Conservation (phyloP, 2,113 vertebrate species). For the Mormoops blainvillei region DNA sequence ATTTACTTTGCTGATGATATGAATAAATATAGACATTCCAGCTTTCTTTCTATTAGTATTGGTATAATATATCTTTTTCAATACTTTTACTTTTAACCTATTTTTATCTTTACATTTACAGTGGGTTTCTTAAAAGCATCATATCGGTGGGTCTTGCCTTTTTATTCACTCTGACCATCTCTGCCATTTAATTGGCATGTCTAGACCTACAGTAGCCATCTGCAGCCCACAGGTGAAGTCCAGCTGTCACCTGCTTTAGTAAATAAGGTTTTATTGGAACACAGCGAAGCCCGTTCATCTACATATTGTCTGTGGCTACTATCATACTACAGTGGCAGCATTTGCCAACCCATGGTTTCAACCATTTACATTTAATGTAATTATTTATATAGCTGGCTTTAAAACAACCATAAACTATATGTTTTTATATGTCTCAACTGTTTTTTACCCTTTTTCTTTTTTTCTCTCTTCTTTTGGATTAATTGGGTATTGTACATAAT, state of each 20-base stretch:
- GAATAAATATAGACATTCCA: not conserved
- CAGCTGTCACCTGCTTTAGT: not conserved
- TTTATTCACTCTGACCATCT: not conserved
- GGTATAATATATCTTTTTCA: not conserved
- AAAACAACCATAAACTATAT: not conserved
- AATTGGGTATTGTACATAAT: not conserved
- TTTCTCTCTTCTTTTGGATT: not conserved
- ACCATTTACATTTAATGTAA: not conserved
- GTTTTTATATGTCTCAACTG: not conserved
- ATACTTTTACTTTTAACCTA: not conserved
- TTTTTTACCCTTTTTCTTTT: not conserved
- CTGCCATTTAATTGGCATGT: not conserved
- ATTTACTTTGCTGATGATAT: not conserved
- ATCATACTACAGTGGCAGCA: not conserved
- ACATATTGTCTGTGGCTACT: not conserved
- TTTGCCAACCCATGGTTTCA: not conserved
- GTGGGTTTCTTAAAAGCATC: not conserved
- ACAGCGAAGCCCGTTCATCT: not conserved
- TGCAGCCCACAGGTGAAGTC: not conserved
- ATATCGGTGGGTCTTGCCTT: not conserved
- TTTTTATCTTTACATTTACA: slow-evolving; percentile 14
- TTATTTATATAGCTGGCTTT: not conserved
- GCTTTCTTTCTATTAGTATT: not conserved
- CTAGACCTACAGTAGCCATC: not conserved
- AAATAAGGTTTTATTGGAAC: not conserved